Conservation (phyloP, 2,888 invertebrate genomes). For the Andrena minutula region DNA sequence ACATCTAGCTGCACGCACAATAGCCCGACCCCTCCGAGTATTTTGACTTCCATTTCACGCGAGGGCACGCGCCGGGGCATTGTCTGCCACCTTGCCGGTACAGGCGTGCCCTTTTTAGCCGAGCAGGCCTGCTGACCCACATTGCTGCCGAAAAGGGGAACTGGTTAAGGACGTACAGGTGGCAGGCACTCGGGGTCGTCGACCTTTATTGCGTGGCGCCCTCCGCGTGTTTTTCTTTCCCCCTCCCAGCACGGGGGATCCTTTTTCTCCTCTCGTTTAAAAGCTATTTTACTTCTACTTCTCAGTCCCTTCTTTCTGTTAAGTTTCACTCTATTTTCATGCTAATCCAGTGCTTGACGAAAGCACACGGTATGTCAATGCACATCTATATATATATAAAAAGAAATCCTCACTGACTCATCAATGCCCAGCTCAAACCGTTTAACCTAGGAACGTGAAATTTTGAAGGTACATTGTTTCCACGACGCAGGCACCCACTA, state of each 20-base stretch:
- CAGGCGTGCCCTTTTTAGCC: constrained; percentile 39
- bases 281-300: background rate
- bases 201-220: constrained; percentile 56
- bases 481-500: no score
- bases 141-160: constrained; percentile 50
- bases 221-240: constrained; percentile 52
- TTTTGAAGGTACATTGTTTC: no score
- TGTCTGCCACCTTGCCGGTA: constrained; percentile 14
- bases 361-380: no score
- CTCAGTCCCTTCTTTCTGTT: background rate
- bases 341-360: no score
- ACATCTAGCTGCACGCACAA: constrained; percentile 19
- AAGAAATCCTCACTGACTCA: no score
- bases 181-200: constrained; percentile 62
- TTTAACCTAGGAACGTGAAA: no score
- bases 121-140: constrained; percentile 34
- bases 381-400: no score
- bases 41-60: constrained; percentile 12
- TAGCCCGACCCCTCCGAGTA: background rate
- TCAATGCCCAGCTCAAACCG: no score
- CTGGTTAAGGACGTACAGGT: constrained; percentile 67
- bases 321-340: background rate
- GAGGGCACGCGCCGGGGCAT: constrained; percentile 16
- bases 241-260: background rate
- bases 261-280: background rate